Evolutionary conservation across 2,888 invertebrate species (phyloP).

Genomic region (Dioctria linearis): DNA sequence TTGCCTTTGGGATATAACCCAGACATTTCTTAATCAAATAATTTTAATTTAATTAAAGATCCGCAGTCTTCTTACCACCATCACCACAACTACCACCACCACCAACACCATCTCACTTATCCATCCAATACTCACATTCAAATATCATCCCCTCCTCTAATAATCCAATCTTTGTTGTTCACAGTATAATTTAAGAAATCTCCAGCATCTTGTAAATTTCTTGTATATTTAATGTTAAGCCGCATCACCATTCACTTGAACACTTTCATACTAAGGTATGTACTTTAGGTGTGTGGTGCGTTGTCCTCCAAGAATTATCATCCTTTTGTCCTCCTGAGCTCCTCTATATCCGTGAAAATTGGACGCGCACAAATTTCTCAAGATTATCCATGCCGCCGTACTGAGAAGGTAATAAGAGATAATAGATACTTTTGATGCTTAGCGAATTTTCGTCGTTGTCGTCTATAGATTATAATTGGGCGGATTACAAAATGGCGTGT

Average conservation of each 20-base stretch:
- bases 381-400: slow-evolving; percentile 11
- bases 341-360: slow-evolving; percentile 37
- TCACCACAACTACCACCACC: too few relatives aligned
- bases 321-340: slow-evolving; percentile 10
- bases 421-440: slow-evolving; percentile 22
- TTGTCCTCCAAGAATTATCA: background rate
- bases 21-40: slow-evolving; percentile 43
- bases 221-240: slow-evolving; percentile 36
- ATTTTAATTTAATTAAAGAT: slow-evolving; percentile 53
- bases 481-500: slow-evolving; percentile 29
- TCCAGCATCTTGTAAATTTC: slow-evolving; percentile 41
- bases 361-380: slow-evolving; percentile 28
- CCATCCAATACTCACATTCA: too few relatives aligned
- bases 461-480: slow-evolving; percentile 24
- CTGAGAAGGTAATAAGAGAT: slow-evolving; percentile 41
- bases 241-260: background rate
- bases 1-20: slow-evolving; percentile 2
- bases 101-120: too few relatives aligned
- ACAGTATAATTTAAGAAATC: slow-evolving; percentile 9
- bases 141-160: slow-evolving; percentile 14
- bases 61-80: slow-evolving; percentile 18
- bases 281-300: slow-evolving; percentile 26
- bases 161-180: background rate
- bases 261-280: background rate
- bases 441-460: slow-evolving; percentile 27